Conservation (phyloP, 2,888 invertebrate genomes). For the Pseudococcus longispinus region DNA sequence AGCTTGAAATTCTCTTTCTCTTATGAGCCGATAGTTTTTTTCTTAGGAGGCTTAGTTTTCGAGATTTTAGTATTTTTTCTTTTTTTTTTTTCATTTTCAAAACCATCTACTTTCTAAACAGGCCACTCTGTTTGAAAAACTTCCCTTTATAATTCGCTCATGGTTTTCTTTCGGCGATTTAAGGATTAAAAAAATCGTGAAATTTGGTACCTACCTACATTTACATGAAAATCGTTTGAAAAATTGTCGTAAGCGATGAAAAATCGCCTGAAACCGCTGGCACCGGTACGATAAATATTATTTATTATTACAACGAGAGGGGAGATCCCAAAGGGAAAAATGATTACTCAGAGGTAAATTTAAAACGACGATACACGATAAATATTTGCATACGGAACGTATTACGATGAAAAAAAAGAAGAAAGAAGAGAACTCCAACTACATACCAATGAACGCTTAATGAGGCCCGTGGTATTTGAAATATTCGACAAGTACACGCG, state of each 20-base stretch:
- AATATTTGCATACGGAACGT: background rate
- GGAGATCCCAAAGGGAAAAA: background rate
- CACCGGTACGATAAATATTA: background rate
- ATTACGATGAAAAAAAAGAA: background rate
- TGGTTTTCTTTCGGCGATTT: no score
- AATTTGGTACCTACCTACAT: background rate
- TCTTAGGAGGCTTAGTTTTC: no score
- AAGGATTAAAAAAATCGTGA: background rate
- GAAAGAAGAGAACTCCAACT: background rate
- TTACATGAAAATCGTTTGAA: no score
- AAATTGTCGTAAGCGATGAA: background rate
- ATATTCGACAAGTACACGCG: background rate
- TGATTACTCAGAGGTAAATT: background rate
- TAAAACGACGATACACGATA: background rate
- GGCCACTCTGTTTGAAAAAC: no score
- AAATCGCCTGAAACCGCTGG: background rate
- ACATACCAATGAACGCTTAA: conserved; percentile 19
- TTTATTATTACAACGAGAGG: background rate
- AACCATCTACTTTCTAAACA: no score
- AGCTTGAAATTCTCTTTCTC: no score
- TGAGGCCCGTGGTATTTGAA: conserved; percentile 4
- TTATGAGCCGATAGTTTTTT: no score
- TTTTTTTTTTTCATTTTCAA: no score
- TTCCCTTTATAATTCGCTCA: no score
- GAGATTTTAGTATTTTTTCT: no score